These are phyloP conservation scores for Acrobeloides nanus DNA, from an alignment of 2,888 invertebrate genomes.

Conservation along the genomic window DNA sequence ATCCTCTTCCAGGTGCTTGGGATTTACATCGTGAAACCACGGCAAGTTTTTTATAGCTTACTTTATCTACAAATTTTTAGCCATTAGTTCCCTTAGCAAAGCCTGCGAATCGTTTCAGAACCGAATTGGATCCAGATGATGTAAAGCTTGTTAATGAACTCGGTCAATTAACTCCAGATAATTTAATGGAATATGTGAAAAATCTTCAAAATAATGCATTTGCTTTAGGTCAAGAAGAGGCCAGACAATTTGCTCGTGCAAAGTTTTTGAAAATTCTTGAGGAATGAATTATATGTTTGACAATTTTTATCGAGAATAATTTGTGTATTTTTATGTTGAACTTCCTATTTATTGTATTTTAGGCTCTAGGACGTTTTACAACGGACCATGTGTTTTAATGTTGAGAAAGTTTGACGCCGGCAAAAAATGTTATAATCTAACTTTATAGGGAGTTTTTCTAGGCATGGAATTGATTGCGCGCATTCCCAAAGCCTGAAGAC, in stretches of 20 bases:
- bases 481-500: too few species aligned
- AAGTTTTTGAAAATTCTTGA: constrained; percentile 25
- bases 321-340: neutral
- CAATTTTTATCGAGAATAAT: neutral
- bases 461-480: too few species aligned
- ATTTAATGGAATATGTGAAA: constrained; percentile 82
- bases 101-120: constrained; percentile 35
- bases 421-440: neutral
- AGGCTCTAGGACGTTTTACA: neutral
- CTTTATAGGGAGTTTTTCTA: too few species aligned
- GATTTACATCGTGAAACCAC: too few species aligned
- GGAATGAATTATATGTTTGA: constrained; percentile 1
- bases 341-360: constrained; percentile 3
- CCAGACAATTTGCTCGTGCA: constrained; percentile 28
- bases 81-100: too few species aligned
- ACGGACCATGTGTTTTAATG: neutral
- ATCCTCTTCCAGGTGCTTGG: too few species aligned
- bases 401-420: neutral
- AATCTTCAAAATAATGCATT: constrained; percentile 88
- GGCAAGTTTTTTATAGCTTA: too few species aligned
- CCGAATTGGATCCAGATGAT: constrained; percentile 46
- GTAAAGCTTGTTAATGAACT: constrained; percentile 56
- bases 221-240: constrained; percentile 82
- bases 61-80: too few species aligned
- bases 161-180: constrained; percentile 68